These are phyloP conservation scores for Lissonota sp. DNA, from an alignment of 2,888 invertebrate genomes.

Conservation along the genomic window DNA sequence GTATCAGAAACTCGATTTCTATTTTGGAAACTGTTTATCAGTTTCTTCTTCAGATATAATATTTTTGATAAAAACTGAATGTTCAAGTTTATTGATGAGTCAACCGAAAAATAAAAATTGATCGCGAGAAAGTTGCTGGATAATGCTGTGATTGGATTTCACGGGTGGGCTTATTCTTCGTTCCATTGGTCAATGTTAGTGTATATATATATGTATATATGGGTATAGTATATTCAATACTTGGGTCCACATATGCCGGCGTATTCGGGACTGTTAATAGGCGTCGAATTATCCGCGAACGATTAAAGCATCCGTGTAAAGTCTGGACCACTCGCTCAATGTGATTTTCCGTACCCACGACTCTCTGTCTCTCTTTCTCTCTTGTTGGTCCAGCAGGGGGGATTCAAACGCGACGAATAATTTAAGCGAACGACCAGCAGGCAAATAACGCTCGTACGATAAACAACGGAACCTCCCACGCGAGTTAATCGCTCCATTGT, in stretches of 20 bases:
- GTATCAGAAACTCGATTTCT: too few species aligned
- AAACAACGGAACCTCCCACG: constrained; percentile 78
- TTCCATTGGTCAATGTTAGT: background rate
- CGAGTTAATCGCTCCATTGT: constrained; percentile 82
- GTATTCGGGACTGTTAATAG: constrained; percentile 69
- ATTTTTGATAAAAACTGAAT: too few species aligned
- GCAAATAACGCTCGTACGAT: constrained; percentile 78
- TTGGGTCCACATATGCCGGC: constrained; percentile 21
- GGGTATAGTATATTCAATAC: background rate
- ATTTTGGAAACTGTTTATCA: too few species aligned
- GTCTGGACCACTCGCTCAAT: constrained; percentile 71
- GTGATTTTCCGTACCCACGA: constrained; percentile 50
- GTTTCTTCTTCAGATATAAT: too few species aligned
- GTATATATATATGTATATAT: constrained; percentile 5
- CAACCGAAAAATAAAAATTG: too few species aligned
- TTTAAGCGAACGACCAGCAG: constrained; percentile 78
- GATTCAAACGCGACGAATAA: constrained; percentile 72
- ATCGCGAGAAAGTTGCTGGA: too few species aligned
- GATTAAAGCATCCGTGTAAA: constrained; percentile 77
- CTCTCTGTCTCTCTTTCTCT: constrained; percentile 12
- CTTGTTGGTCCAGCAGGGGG: constrained; percentile 21
- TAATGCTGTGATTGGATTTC: too few species aligned
- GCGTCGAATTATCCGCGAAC: constrained; percentile 75
- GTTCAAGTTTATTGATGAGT: too few species aligned
- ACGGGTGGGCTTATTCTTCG: too few species aligned